phyloP scores from a whole-genome alignment of 2,797 vertebrate species.

The Dallia pectoralis region DNA sequence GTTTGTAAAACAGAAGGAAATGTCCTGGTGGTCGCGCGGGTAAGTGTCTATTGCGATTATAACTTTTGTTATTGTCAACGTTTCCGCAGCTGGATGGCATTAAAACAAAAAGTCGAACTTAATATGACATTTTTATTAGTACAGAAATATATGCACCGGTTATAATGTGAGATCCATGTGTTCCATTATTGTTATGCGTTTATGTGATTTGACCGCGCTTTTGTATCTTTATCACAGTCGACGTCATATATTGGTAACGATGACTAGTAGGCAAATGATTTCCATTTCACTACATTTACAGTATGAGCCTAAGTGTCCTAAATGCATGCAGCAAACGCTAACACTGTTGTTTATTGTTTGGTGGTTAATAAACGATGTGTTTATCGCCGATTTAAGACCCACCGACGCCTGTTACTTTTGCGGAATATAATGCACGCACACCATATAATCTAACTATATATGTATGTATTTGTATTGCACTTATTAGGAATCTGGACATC shows the following conservation, averaged over 20 bases:
- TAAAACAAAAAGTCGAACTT: not conserved
- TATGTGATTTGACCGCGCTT: not conserved
- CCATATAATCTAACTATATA: too few species aligned
- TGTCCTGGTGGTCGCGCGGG: slow-evolving; percentile 79
- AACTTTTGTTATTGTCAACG: not conserved
- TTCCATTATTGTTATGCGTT: not conserved
- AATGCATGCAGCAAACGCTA: not conserved
- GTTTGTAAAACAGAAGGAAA: slow-evolving; percentile 44
- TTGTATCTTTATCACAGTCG: not conserved
- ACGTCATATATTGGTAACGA: not conserved
- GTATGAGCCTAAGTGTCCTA: too few species aligned
- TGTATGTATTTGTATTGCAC: not conserved
- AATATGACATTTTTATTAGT: not conserved
- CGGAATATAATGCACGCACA: not conserved
- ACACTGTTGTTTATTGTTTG: not conserved
- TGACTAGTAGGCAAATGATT: too few species aligned
- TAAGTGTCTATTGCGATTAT: slow-evolving; percentile 44
- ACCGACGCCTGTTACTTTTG: not conserved
- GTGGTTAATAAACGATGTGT: not conserved
- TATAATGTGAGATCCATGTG: not conserved
- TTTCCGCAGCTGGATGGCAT: not conserved
- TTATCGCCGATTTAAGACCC: not conserved
- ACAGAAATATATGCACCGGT: not conserved
- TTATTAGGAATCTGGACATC: not conserved
- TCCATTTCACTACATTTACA: too few species aligned